Percentiles rank a stretch among this genome's conserved stretches.
Evolutionary conservation across 2,888 invertebrate genomes (phyloP).

Genomic region (Escarpia spicata): DNA sequence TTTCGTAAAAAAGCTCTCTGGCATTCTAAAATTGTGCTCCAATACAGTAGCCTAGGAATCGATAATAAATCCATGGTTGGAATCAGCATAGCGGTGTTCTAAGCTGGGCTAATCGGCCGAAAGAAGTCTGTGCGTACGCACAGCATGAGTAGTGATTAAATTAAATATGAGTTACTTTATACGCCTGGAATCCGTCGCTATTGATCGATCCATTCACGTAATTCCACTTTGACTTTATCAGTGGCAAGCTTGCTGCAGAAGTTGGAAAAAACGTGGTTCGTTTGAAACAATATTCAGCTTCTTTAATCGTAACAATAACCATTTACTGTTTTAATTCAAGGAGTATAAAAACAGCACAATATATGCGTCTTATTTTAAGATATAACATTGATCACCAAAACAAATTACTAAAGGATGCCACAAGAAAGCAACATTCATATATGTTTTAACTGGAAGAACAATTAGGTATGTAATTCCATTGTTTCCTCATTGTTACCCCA

Average conservation of each 20-base stretch:
- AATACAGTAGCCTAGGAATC: neutral
- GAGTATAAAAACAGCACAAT: neutral
- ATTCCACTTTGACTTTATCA: neutral
- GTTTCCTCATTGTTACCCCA: no score
- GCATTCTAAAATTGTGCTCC: neutral
- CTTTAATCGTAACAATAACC: neutral
- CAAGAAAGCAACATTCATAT: neutral
- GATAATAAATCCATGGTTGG: neutral
- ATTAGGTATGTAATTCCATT: no score
- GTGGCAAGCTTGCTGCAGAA: neutral
- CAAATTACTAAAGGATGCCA: neutral
- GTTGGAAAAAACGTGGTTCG: neutral
- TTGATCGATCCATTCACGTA: neutral
- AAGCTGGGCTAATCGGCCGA: neutral
- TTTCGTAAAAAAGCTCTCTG: neutral
- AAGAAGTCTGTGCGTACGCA: conserved; percentile 11
- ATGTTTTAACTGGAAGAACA: no score
- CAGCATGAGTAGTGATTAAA: conserved; percentile 13
- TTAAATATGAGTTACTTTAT: conserved; percentile 16
- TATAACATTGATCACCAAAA: neutral
- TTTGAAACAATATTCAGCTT: neutral
- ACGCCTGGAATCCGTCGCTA: neutral
- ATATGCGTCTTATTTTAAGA: neutral
- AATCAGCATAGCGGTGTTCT: conserved; percentile 16
- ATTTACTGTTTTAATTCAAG: neutral